Evolutionary conservation across 2,888 invertebrate species (phyloP), one percentile per base, ranked within the genome.

Genomic region (Rhimphoctona megacephalus): DNA sequence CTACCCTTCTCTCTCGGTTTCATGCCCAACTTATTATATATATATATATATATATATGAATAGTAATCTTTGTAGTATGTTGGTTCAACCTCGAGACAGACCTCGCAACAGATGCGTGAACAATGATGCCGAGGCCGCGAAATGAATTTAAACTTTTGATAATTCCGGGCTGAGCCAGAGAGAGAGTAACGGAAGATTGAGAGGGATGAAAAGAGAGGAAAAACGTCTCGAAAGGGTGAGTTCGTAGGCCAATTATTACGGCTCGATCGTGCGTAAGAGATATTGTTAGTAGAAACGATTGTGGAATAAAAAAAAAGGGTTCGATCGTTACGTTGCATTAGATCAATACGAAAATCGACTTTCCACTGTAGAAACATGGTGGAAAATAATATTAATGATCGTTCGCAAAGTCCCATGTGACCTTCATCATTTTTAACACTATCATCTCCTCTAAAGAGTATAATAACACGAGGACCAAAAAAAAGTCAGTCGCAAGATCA

Each of bases 91-190:
- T 85, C 81, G 81, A 90, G 86, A 89, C 91, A 90, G 91, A 91
- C 90, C 89, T 90, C 90, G 88, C 90, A 93, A 93, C 93, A 93
- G 93, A 93, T 93, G 93, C 90, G 92, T 89, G 92, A 91, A 94
- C 94, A 94, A 94, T 94, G 92, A 94, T 94, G 92, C 91, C 88
- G 90, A 81, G 72, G 84, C 85, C 89, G 92, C 92, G 92, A 93
- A 93, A 94, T 94, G 93, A 94, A 94, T 94, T 94, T 94, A 93
- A 93, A 94, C 92, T 92, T 85, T 86, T 73, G 91, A 90, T 90
- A 92, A 90, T 92, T 92, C 90, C 89, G 91, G 91, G 91, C 91
- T 86, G 30, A 43, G 57, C 36, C 54, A 52, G 39, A 39, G 39
- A 39, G 39, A 39, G 39, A 7, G 9, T 39, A 39, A 39, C 9